phyloP scores from a whole-genome alignment of 2,797 vertebrate species.

The Bovichtus diacanthus region DNA sequence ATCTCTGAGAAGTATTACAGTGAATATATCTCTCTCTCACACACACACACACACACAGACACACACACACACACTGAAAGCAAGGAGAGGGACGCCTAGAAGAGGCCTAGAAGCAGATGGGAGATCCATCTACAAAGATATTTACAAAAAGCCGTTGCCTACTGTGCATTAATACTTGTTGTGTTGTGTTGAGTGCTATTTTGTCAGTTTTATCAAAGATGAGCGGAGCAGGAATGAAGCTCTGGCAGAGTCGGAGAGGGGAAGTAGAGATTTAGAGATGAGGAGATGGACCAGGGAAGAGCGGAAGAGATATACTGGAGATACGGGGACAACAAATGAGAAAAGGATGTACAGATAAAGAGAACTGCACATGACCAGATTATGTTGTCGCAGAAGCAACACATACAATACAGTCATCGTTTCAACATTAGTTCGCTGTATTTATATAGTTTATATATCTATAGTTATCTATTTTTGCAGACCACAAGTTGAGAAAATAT shows the following conservation, averaged over 20 bases:
- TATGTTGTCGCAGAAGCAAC: conserved; percentile 9
- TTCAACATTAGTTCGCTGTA: not conserved
- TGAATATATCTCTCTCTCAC: conserved; percentile 90
- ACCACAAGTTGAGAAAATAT: conserved; percentile 8
- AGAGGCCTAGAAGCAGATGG: conserved; percentile 2
- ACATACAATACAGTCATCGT: not conserved
- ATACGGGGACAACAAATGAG: conserved; percentile 63
- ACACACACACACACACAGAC: conserved; percentile 14
- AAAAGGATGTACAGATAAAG: conserved; percentile 55
- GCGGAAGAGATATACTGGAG: conserved; percentile 28
- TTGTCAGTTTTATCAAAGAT: not conserved
- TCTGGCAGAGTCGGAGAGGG: conserved; percentile 20
- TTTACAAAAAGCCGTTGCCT: conserved; percentile 15
- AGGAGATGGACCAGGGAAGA: conserved; percentile 50
- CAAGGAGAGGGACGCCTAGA: not conserved
- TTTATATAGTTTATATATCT: not conserved
- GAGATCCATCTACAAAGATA: conserved; percentile 4
- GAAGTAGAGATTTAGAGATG: conserved; percentile 52
- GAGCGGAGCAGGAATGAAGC: conserved; percentile 16
- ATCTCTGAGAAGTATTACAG: conserved; percentile 95
- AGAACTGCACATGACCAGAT: not conserved
- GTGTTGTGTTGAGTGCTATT: not conserved
- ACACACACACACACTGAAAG: conserved; percentile 7
- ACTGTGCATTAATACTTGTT: not conserved
- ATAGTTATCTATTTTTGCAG: not conserved